Base-by-base conservation (phyloP, 2,888 invertebrate species). In the Coecobrya sp. region DNA sequence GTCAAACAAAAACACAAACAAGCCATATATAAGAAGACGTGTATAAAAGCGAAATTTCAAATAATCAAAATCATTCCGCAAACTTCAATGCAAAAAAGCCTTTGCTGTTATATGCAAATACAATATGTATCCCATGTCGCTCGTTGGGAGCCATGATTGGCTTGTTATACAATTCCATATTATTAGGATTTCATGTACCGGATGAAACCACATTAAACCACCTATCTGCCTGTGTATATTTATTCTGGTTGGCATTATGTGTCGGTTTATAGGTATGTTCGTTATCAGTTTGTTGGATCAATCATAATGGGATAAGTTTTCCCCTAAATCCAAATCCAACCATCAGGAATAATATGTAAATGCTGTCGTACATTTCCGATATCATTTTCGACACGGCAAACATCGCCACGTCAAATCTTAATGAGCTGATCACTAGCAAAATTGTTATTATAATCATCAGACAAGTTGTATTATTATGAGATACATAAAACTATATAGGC, bases 221-320 rank as follows among this genome's bases (percentile, higher is more conserved):
- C 25, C 65, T 65, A 65, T 8, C 65, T 65, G 25, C 16, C 27
- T 65, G 27, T n/a, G n/a, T n/a, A n/a, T n/a, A n/a, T n/a, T n/a
- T n/a, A n/a, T n/a, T n/a, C n/a, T n/a, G n/a, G n/a, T n/a, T n/a
- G n/a, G n/a, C n/a, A n/a, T n/a, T n/a, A n/a, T n/a, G n/a, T n/a
- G n/a, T n/a, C n/a, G n/a, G 59, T 65, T 22, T 7, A 19, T 1
- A 8, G 0, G 8, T 27, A 3, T 62, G 22, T 4, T 7, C 19
- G 27, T 65, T 62, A 65, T 65, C 10, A 27, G 36, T 25, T 2
- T 1, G 7, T 27, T 65, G 27, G 13, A 65, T 65, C 25, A 27
- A 27, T 65, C 65, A 25, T 65, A 65, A 65, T 27, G 65, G 65
- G 65, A 65, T 27, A 65, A 65, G 65, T 65, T 65, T 65, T 65